These are phyloP conservation scores for Saguinus midas DNA, from an alignment of 2,113 vertebrate genomes.

Conservation along the genomic window DNA sequence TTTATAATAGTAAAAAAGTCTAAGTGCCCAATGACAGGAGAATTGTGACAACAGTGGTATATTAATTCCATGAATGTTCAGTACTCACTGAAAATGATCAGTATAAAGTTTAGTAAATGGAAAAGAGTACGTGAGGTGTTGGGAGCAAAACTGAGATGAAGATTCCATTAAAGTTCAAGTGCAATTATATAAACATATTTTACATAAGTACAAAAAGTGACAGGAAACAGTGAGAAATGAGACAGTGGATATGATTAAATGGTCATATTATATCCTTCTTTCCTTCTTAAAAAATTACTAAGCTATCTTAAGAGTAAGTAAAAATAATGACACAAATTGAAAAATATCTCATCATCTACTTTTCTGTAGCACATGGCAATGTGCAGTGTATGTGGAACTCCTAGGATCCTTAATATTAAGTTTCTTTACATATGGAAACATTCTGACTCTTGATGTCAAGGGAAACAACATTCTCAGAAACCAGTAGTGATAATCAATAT, in stretches of 20 bases:
- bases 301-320: not conserved
- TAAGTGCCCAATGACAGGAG: not conserved
- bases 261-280: not conserved
- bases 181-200: not conserved
- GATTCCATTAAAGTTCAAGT: not conserved
- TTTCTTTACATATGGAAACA: not conserved
- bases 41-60: constrained; percentile 34
- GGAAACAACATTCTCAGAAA: not conserved
- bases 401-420: not conserved
- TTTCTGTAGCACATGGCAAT: not conserved
- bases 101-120: not conserved
- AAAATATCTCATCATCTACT: not conserved
- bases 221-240: not conserved
- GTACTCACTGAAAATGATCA: not conserved
- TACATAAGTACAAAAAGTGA: not conserved
- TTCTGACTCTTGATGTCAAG: not conserved
- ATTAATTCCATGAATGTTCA: not conserved
- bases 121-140: not conserved
- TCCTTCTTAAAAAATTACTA: not conserved
- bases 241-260: not conserved
- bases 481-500: not conserved
- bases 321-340: not conserved
- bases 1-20: constrained; percentile 23
- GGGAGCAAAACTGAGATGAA: not conserved
- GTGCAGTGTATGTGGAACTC: not conserved